Evolutionary conservation across 1,140 invertebrate genomes (phyloP), one percentile per base, ranked within the genome.

Genomic region (Theocolax elegans): DNA sequence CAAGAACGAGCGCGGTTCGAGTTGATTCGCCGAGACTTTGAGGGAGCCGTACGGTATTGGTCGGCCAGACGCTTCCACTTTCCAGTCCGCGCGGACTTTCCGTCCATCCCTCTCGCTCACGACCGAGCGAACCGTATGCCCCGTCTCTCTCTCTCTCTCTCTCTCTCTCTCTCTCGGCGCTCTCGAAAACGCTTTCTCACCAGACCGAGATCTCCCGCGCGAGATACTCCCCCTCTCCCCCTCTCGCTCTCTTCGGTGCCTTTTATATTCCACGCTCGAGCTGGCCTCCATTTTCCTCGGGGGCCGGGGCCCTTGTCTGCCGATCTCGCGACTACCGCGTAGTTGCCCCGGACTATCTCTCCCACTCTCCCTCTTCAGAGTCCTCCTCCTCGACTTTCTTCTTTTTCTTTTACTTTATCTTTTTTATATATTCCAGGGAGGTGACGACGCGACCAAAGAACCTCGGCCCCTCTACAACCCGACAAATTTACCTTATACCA

Each of bases 201-300:
- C 83, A 78, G 79, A 81, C 79, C 80, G 76, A 85, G 84, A 85
- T 85, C 81, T 78, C 79, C 78, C 75, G 81, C 79, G 81, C 82
- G 80, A 85, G 82, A 85, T 85, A 85, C 63, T 51, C 23, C 2
- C 23, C 12, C n/a, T 60, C 29, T 51, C 25, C 35, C 27, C n/a
- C 29, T 13, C 27, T 13, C 44, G 12, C 21, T 25, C 38, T 8
- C 53, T 27, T 48, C 72, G 49, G 68, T 76, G 83, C 80, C 82
- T 85, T 85, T 83, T 85, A 84, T 85, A 85, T 85, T 83, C 81
- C 80, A 83, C 82, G 82, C 81, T 83, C 78, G 80, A n/a, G 80
- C 83, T 81, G 81, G 77, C 81, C 80, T 83, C 81, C 81, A 83
- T 85, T 82, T 83, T 81, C 79, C 82, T 82, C 81, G 4, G n/a